phyloP scores from a whole-genome alignment of 2,113 vertebrate genomes.

The Hypomesus transpacificus region DNA sequence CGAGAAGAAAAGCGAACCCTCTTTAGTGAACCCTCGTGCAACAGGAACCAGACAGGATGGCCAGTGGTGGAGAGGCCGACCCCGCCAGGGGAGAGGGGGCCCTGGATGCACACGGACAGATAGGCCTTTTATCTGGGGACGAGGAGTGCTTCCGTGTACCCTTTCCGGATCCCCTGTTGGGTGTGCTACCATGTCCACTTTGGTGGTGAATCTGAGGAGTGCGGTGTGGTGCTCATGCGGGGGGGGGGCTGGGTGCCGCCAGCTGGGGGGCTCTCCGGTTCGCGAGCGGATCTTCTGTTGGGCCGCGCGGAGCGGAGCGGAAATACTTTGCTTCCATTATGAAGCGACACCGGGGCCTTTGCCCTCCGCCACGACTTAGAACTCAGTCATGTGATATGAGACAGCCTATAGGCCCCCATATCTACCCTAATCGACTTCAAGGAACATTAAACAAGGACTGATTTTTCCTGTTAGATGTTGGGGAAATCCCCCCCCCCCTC shows the following conservation, averaged over 20 bases:
- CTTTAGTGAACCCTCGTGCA: slow-evolving; percentile 39
- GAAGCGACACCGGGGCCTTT: slow-evolving; percentile 42
- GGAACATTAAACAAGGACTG: too few relatives aligned
- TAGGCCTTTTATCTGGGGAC: slow-evolving; percentile 51
- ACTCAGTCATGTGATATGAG: background rate
- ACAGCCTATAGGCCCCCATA: background rate
- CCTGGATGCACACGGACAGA: slow-evolving; percentile 64
- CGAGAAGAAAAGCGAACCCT: slow-evolving; percentile 21
- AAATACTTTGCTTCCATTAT: slow-evolving; percentile 58
- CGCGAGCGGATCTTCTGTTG: background rate
- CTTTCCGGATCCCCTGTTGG: slow-evolving; percentile 46
- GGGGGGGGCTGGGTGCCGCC: too few relatives aligned
- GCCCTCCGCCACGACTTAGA: background rate
- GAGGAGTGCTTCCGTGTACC: slow-evolving; percentile 24
- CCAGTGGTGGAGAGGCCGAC: slow-evolving; percentile 29
- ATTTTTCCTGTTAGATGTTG: too few relatives aligned
- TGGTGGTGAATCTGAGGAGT: background rate
- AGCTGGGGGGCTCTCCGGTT: too few relatives aligned
- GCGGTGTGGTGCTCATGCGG: background rate
- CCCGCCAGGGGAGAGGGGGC: slow-evolving; percentile 19
- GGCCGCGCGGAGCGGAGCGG: slow-evolving; percentile 7
- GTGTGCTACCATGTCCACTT: background rate
- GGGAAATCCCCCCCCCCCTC: too few relatives aligned
- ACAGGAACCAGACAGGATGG: slow-evolving; percentile 34
- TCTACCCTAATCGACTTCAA: too few relatives aligned